Conservation (phyloP, 37 sponge, comb jelly and placozoan genomes). For the Aplysina aerophoba region DNA sequence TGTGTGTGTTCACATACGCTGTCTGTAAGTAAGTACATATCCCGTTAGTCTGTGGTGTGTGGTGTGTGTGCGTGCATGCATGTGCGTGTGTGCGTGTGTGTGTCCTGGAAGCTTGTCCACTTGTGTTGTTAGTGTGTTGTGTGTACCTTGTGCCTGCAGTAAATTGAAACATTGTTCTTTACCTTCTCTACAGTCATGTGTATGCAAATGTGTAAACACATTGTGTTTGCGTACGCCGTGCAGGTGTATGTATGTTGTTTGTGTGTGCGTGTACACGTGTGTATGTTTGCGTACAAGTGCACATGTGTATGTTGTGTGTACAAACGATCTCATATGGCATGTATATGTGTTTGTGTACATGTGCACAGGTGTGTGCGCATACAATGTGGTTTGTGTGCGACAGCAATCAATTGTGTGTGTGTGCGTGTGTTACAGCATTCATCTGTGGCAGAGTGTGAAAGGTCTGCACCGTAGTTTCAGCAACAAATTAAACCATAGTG, state of each 20-base stretch:
- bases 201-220: background rate
- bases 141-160: too few relatives aligned
- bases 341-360: background rate
- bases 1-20: background rate
- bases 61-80: slow-evolving; percentile 12
- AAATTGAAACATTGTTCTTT: too few relatives aligned
- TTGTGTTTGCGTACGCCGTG: background rate
- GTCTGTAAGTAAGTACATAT: background rate
- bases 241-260: background rate
- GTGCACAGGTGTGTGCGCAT: too few relatives aligned
- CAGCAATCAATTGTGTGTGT: too few relatives aligned
- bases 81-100: background rate
- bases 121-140: too few relatives aligned
- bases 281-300: background rate
- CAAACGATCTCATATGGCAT: background rate
- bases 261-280: background rate
- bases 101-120: background rate
- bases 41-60: background rate
- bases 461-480: too few relatives aligned
- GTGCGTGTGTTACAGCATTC: too few relatives aligned
- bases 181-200: slow-evolving; percentile 1
- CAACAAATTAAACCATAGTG: too few relatives aligned
- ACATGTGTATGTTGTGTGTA: background rate
- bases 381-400: too few relatives aligned
- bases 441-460: too few relatives aligned